A percentile compares a stretch with the other conserved stretches of the same genome.
phyloP scores from a whole-genome alignment of 2,888 invertebrate genomes.

The Coenonympha glycerion region DNA sequence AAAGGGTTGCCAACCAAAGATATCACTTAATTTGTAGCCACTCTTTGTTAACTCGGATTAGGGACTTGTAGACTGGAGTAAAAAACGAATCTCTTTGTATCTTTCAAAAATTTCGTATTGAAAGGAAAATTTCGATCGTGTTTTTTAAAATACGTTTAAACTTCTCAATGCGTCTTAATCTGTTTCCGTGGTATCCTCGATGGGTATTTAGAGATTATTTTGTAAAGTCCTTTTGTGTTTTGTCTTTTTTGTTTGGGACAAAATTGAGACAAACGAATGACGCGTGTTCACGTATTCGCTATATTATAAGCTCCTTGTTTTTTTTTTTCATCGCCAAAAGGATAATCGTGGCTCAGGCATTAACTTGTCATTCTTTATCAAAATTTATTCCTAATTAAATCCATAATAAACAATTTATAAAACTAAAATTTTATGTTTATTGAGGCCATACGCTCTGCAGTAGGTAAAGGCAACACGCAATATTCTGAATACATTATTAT shows the following conservation, averaged over 20 bases:
- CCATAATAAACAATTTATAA: conserved; percentile 36
- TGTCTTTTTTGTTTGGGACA: conserved; percentile 53
- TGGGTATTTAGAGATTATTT: conserved; percentile 50
- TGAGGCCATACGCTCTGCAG: conserved; percentile 28
- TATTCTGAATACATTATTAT: conserved; percentile 28
- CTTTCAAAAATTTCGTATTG: conserved; percentile 46
- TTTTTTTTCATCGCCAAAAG: conserved; percentile 43
- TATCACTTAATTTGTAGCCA: conserved; percentile 75
- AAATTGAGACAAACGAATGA: conserved; percentile 61
- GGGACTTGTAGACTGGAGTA: conserved; percentile 41
- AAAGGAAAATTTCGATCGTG: conserved; percentile 47
- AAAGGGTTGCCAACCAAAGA: conserved; percentile 75
- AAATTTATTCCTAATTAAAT: conserved; percentile 47
- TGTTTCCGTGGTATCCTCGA: conserved; percentile 51
- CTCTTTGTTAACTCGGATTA: conserved; percentile 66
- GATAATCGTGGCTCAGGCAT: conserved; percentile 53
- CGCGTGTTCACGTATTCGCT: conserved; percentile 56
- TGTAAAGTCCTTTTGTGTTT: conserved; percentile 51
- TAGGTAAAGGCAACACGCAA: conserved; percentile 29
- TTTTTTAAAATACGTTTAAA: conserved; percentile 53
- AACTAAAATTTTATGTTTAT: conserved; percentile 34
- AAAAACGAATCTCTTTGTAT: conserved; percentile 50
- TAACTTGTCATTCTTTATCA: conserved; percentile 54
- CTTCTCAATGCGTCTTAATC: conserved; percentile 51
- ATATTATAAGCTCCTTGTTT: conserved; percentile 40